Conservation (phyloP, 2,888 invertebrate species). For the Neoaliturus tenellus region DNA sequence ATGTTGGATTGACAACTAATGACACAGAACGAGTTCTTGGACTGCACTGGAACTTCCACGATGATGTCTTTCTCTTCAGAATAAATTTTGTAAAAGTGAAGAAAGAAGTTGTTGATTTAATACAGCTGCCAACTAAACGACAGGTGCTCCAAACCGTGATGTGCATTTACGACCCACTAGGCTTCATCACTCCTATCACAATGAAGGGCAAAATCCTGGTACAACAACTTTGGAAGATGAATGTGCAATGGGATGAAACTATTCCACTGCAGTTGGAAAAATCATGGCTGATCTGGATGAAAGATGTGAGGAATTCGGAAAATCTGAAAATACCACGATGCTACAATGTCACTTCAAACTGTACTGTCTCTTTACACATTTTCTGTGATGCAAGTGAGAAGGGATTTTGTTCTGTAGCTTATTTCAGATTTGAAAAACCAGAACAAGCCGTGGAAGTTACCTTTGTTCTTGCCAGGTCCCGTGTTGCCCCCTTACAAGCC, state of each 20-base stretch:
- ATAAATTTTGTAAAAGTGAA: not conserved
- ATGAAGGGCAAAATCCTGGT: slow-evolving; percentile 11
- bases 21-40: slow-evolving; percentile 12
- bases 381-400: not conserved
- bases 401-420: not conserved
- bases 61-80: not conserved
- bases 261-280: not conserved
- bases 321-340: not conserved
- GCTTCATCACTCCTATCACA: not conserved
- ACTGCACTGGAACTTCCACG: not conserved
- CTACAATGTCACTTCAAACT: not conserved
- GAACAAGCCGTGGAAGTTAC: not conserved
- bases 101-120: not conserved
- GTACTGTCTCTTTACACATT: not conserved
- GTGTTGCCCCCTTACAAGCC: not conserved
- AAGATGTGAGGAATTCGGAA: slow-evolving; percentile 1
- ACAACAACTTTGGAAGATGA: not conserved
- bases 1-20: not conserved
- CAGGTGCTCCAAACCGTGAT: not conserved
- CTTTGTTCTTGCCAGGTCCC: not conserved
- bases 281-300: not conserved
- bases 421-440: not conserved
- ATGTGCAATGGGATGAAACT: not conserved
- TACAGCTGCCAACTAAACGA: not conserved
- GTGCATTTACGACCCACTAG: not conserved